Percentiles rank a stretch among this genome's conserved stretches.
phyloP scores from a whole-genome alignment of 2,888 invertebrate species.

The Calliphora vomitoria region DNA sequence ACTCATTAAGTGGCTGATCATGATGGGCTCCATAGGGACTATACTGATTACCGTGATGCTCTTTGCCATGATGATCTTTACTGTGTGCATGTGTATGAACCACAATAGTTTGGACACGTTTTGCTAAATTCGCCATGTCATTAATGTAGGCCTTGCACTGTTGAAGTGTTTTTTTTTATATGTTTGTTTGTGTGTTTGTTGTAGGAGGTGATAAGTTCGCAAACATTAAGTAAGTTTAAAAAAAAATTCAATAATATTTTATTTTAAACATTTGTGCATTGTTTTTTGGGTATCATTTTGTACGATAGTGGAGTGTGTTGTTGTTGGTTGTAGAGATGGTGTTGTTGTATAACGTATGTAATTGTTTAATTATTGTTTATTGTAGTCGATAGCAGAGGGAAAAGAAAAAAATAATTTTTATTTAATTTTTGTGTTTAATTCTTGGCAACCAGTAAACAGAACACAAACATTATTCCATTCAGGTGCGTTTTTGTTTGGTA shows the following conservation, averaged over 20 bases:
- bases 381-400: slow-evolving; percentile 30
- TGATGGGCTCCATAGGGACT: slow-evolving; percentile 80
- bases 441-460: slow-evolving; percentile 48
- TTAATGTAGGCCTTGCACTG: slow-evolving; percentile 83
- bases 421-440: slow-evolving; percentile 37
- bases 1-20: slow-evolving; percentile 80
- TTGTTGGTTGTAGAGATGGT: slow-evolving; percentile 40
- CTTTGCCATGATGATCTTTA: slow-evolving; percentile 72
- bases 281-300: background rate
- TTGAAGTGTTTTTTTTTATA: slow-evolving; percentile 21
- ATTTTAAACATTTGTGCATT: slow-evolving; percentile 19
- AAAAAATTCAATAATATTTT: slow-evolving; percentile 2
- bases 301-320: slow-evolving; percentile 33
- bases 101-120: slow-evolving; percentile 83
- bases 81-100: slow-evolving; percentile 81
- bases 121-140: slow-evolving; percentile 83
- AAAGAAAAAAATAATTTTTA: slow-evolving; percentile 50
- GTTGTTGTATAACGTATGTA: slow-evolving; percentile 68
- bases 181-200: slow-evolving; percentile 1
- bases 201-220: slow-evolving; percentile 5
- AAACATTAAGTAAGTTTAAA: slow-evolving; percentile 21
- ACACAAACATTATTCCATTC: slow-evolving; percentile 46
- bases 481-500: slow-evolving; percentile 40
- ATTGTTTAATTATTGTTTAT: slow-evolving; percentile 42
- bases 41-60: slow-evolving; percentile 77